Percentiles rank a stretch among this genome's conserved stretches.
Evolutionary conservation across 2,888 invertebrate species (phyloP).

Genomic region (Neoitamus cyanurus): DNA sequence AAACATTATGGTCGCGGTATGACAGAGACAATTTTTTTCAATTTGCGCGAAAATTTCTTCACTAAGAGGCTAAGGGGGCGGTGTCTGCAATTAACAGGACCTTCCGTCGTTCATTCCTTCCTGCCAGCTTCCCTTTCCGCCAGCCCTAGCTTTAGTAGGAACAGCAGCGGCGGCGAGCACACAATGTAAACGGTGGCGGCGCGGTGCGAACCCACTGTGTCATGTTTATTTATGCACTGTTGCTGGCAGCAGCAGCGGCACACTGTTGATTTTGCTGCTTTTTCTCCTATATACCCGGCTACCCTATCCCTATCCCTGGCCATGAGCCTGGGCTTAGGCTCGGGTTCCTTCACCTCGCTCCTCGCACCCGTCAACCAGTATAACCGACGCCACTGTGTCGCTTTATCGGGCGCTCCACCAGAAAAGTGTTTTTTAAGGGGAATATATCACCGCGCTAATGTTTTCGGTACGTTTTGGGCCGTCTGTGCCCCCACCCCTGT

Average conservation of each 20-base stretch:
- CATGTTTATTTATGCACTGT: constrained; percentile 14
- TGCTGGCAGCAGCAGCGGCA: constrained; percentile 19
- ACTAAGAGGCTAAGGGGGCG: constrained; percentile 38
- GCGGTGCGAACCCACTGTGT: not conserved
- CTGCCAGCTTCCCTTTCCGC: not conserved
- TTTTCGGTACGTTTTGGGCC: not conserved
- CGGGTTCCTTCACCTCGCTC: not conserved
- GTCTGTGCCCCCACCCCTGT: not conserved
- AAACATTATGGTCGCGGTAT: constrained; percentile 41
- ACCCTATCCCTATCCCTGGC: not conserved
- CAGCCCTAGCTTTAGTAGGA: not conserved
- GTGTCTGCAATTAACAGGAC: constrained; percentile 29
- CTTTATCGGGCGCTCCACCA: not conserved
- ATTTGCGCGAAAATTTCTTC: constrained; percentile 15
- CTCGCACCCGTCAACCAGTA: not conserved
- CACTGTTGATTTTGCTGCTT: constrained; percentile 20
- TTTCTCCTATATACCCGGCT: not conserved
- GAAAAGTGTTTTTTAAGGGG: not conserved
- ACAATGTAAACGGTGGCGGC: not conserved
- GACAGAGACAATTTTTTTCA: constrained; percentile 41
- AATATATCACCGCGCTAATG: constrained; percentile 1
- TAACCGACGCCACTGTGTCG: not conserved
- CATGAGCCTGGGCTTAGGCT: not conserved
- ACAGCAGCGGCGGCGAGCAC: not conserved
- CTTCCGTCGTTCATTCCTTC: not conserved